Conservation (phyloP, 2,797 vertebrate species). For the Oophaga sylvatica region DNA sequence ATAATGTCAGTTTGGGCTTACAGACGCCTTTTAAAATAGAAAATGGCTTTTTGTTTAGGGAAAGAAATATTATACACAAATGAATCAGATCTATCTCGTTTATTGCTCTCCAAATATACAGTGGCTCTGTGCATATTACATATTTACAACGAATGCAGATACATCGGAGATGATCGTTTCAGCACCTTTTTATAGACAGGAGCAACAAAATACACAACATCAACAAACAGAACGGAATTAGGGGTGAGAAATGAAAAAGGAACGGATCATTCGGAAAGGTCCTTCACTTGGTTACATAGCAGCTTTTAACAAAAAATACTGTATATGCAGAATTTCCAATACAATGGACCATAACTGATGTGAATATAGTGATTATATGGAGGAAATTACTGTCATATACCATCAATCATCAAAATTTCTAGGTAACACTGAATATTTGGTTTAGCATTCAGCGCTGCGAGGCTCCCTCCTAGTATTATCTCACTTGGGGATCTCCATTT, state of each 20-base stretch:
- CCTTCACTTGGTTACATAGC: background rate
- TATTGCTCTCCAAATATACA: background rate
- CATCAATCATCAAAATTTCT: background rate
- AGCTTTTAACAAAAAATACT: constrained; percentile 14
- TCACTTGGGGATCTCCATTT: background rate
- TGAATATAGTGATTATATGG: background rate
- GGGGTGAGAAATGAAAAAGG: background rate
- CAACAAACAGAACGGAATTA: background rate
- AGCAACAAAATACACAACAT: background rate
- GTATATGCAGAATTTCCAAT: background rate
- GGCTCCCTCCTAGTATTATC: background rate
- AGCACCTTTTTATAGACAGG: constrained; percentile 34
- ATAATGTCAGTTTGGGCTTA: no score
- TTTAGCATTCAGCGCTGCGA: background rate
- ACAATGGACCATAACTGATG: background rate
- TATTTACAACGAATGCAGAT: constrained; percentile 21
- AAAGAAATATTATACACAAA: background rate
- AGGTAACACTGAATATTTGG: background rate
- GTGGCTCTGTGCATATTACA: background rate
- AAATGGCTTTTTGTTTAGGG: background rate
- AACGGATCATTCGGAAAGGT: background rate
- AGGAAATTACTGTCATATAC: background rate
- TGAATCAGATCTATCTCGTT: background rate
- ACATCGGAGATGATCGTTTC: background rate
- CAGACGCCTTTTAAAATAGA: no score